Percentiles rank a stretch among this genome's conserved stretches.
Evolutionary conservation across 2,797 vertebrate genomes (phyloP).

Genomic region (Gallirallus australis): DNA sequence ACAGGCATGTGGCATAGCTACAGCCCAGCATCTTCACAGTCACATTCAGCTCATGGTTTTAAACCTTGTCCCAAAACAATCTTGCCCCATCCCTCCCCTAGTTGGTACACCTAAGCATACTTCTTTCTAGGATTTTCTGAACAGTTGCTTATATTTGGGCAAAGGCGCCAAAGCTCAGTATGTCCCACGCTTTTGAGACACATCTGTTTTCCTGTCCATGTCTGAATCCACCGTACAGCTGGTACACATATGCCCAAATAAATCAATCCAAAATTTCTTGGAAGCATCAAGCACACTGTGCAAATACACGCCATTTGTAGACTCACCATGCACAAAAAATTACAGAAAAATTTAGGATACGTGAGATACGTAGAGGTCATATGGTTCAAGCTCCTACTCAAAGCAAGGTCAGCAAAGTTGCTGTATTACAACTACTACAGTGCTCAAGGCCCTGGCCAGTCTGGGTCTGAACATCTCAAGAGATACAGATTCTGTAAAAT

Average conservation of each 20-base stretch:
- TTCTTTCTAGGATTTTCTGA: conserved; percentile 2
- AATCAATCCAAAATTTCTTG: conserved; percentile 34
- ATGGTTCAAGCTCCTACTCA: neutral
- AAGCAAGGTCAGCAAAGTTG: neutral
- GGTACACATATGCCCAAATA: neutral
- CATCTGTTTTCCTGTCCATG: neutral
- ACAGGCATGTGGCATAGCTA: neutral
- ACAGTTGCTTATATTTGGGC: neutral
- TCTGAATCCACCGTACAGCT: neutral
- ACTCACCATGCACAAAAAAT: neutral
- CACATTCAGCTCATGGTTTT: neutral
- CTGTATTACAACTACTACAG: neutral
- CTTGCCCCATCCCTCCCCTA: neutral
- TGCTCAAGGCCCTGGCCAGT: neutral
- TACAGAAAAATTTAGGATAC: neutral
- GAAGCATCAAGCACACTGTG: neutral
- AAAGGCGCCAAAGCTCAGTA: neutral
- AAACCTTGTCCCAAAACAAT: neutral
- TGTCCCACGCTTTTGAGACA: neutral
- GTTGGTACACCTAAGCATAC: neutral
- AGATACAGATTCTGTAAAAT: neutral
- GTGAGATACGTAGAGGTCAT: neutral
- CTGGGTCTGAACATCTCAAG: neutral
- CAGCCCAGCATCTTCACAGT: neutral
- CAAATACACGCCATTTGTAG: neutral